phyloP scores from a whole-genome alignment of 2,888 invertebrate genomes.

The Pecten maximus region DNA sequence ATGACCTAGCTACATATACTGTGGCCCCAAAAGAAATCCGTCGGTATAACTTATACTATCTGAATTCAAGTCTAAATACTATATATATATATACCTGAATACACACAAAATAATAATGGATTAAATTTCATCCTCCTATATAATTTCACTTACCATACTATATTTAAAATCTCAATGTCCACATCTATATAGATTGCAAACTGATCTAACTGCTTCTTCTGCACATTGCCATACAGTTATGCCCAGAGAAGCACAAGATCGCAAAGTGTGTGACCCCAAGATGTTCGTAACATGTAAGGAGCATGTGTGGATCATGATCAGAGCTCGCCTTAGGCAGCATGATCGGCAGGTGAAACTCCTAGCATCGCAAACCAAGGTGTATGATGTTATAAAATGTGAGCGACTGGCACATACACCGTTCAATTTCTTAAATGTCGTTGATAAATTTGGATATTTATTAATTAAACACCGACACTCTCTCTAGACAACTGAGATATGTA shows the following conservation, averaged over 20 bases:
- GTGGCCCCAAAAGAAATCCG: no score
- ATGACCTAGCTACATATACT: no score
- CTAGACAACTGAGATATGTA: no score
- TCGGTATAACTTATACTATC: no score
- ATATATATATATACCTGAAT: no score
- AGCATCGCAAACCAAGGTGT: neutral
- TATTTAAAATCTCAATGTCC: neutral
- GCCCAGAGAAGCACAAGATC: neutral
- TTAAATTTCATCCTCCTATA: no score
- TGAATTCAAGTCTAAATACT: no score
- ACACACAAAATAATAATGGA: no score
- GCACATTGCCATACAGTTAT: neutral
- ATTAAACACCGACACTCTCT: no score
- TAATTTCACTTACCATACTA: neutral
- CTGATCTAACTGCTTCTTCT: neutral
- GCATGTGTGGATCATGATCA: neutral
- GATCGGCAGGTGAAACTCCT: slow-evolving; percentile 10
- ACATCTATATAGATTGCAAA: neutral
- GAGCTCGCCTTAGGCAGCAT: slow-evolving; percentile 8
- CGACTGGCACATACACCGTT: no score
- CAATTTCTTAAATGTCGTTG: no score
- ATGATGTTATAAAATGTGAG: neutral
- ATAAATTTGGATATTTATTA: no score
- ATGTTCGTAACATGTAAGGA: neutral
- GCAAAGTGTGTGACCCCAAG: neutral